These are phyloP conservation scores for Balanococcus diminutus DNA, from an alignment of 2,888 invertebrate genomes.

Conservation along the genomic window DNA sequence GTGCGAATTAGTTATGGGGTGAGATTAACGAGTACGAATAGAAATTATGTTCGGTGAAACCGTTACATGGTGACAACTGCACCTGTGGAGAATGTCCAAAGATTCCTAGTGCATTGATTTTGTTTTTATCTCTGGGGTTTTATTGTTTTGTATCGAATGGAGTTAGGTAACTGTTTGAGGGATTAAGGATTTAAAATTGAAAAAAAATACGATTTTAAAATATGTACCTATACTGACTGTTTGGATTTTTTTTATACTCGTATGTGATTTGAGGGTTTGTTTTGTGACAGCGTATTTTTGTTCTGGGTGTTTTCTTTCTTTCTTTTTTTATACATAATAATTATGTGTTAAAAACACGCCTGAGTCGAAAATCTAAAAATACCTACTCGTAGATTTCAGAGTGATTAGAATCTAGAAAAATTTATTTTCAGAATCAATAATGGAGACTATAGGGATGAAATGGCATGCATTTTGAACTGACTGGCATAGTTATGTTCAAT, in stretches of 20 bases:
- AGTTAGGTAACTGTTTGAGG: not conserved
- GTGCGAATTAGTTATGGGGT: slow-evolving; percentile 19
- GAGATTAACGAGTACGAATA: not conserved
- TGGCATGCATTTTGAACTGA: too few relatives aligned
- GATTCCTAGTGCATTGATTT: not conserved
- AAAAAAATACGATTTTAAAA: too few relatives aligned
- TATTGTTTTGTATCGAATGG: not conserved
- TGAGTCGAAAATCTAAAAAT: too few relatives aligned
- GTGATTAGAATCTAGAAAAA: too few relatives aligned
- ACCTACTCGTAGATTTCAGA: too few relatives aligned
- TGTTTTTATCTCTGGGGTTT: not conserved
- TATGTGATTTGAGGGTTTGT: not conserved
- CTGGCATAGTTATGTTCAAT: too few relatives aligned
- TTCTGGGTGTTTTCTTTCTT: not conserved
- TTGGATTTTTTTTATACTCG: not conserved
- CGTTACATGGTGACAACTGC: not conserved
- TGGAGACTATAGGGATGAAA: too few relatives aligned
- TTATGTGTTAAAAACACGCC: too few relatives aligned
- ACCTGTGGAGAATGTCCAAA: not conserved
- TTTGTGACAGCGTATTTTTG: not conserved
- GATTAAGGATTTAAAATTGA: not conserved
- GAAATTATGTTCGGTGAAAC: not conserved
- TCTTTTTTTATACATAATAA: too few relatives aligned
- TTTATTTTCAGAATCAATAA: too few relatives aligned
- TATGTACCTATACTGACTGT: too few relatives aligned